Evolutionary conservation across 2,888 invertebrate species (phyloP).

Genomic region (Meliscaeva auricollis): DNA sequence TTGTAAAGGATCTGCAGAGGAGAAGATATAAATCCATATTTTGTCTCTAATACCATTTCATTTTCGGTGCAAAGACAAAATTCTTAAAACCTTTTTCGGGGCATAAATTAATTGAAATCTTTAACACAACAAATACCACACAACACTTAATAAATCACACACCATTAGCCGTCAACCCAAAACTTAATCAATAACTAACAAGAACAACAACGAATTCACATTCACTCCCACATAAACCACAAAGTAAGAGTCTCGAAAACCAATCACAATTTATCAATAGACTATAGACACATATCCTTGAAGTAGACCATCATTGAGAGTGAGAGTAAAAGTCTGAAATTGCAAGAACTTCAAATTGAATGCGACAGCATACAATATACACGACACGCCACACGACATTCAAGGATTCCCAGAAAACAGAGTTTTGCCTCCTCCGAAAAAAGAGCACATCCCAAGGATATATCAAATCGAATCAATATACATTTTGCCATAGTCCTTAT

Average conservation of each 20-base stretch:
- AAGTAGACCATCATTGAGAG: slow-evolving; percentile 11
- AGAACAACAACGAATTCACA: slow-evolving; percentile 11
- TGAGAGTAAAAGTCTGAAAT: slow-evolving; percentile 27
- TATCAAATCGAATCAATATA: slow-evolving; percentile 33
- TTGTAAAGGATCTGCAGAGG: too few species aligned
- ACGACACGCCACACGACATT: not conserved
- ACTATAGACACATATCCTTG: slow-evolving; percentile 17
- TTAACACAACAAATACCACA: slow-evolving; percentile 15
- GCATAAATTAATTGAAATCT: slow-evolving; percentile 24
- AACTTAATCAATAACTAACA: slow-evolving; percentile 39
- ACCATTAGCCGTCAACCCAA: slow-evolving; percentile 21
- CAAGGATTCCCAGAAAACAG: slow-evolving; percentile 3
- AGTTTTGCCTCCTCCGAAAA: not conserved
- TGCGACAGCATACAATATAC: slow-evolving; percentile 18
- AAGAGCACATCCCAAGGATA: slow-evolving; percentile 10
- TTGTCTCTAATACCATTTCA: too few species aligned
- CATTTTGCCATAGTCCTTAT: not conserved
- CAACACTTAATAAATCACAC: slow-evolving; percentile 39
- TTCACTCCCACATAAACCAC: not conserved
- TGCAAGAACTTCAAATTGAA: slow-evolving; percentile 38
- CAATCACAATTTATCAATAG: slow-evolving; percentile 44
- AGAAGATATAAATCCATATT: too few species aligned
- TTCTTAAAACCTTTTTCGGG: not conserved
- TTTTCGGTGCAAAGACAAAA: not conserved
- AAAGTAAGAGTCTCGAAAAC: slow-evolving; percentile 39